Evolutionary conservation across 1,140 invertebrate genomes (phyloP).

Genomic region (Megalopta genalis): DNA sequence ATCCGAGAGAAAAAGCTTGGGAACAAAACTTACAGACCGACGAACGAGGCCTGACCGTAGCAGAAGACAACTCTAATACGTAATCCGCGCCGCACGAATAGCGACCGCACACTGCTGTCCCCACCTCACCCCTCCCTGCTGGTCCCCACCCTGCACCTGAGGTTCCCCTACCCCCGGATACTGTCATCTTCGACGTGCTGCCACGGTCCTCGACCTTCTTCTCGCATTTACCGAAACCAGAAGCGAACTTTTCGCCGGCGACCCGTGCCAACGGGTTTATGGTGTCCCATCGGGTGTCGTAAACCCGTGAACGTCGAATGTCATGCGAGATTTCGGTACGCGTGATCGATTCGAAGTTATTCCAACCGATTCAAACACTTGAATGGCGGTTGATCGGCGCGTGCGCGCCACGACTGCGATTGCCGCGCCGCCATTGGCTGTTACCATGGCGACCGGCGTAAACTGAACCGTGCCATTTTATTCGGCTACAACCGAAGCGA

Average conservation of each 20-base stretch:
- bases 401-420: not conserved
- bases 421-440: constrained; percentile 32
- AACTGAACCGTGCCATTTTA: constrained; percentile 43
- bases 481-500: not conserved
- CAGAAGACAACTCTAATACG: constrained; percentile 49
- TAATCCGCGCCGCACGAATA: constrained; percentile 64
- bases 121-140: constrained; percentile 58
- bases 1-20: constrained; percentile 26
- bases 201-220: not conserved
- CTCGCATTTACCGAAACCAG: not conserved
- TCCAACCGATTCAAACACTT: not conserved
- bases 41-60: constrained; percentile 27
- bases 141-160: constrained; percentile 43
- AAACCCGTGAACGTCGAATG: not conserved
- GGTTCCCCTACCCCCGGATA: not conserved
- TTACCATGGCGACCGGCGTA: constrained; percentile 50
- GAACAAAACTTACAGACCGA: constrained; percentile 10
- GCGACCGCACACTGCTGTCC: constrained; percentile 71
- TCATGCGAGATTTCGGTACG: constrained; percentile 3
- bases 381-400: constrained; percentile 17
- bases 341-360: not conserved
- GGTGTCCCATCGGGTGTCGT: not conserved
- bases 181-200: constrained; percentile 10
- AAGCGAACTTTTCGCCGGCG: not conserved
- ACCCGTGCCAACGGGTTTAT: rapidly evolving